A percentile compares a stretch with the other conserved stretches of the same genome.
Evolutionary conservation across 2,797 vertebrate species (phyloP).

Genomic region (Gymnothorax reevesii): DNA sequence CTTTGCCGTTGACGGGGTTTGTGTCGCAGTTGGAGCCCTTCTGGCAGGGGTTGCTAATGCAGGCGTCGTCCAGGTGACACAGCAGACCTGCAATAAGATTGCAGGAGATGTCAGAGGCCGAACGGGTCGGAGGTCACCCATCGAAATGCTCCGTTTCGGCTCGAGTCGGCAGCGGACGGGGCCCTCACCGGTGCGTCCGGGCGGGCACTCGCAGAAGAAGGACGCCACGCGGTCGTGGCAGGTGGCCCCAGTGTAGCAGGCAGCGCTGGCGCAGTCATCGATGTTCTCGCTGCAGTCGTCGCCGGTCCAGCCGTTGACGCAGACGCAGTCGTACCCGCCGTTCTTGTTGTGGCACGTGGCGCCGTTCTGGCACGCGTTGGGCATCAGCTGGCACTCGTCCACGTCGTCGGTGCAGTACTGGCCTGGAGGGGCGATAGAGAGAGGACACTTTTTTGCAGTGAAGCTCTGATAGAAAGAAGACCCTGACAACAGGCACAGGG

Average conservation of each 20-base stretch:
- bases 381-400: slow-evolving; percentile 93
- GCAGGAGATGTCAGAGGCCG: background rate
- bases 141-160: background rate
- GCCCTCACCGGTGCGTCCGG: slow-evolving; percentile 85
- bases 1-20: slow-evolving; percentile 95
- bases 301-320: slow-evolving; percentile 94
- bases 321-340: slow-evolving; percentile 89
- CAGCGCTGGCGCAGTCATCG: slow-evolving; percentile 90
- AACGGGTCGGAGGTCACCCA: background rate
- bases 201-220: slow-evolving; percentile 96
- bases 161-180: background rate
- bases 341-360: slow-evolving; percentile 94
- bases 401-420: slow-evolving; percentile 95
- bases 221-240: slow-evolving; percentile 95
- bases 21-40: slow-evolving; percentile 97
- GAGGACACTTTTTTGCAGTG: background rate
- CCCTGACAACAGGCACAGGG: too few relatives aligned
- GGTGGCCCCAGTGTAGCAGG: slow-evolving; percentile 88
- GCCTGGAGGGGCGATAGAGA: slow-evolving; percentile 66
- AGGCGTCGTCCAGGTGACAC: slow-evolving; percentile 93
- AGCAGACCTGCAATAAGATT: slow-evolving; percentile 78
- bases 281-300: slow-evolving; percentile 98
- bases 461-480: background rate
- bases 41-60: slow-evolving; percentile 97
- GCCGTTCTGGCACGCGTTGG: slow-evolving; percentile 93